Evolutionary conservation across 1,140 invertebrate genomes (phyloP).

Genomic region (Caligus rogercresseyi): DNA sequence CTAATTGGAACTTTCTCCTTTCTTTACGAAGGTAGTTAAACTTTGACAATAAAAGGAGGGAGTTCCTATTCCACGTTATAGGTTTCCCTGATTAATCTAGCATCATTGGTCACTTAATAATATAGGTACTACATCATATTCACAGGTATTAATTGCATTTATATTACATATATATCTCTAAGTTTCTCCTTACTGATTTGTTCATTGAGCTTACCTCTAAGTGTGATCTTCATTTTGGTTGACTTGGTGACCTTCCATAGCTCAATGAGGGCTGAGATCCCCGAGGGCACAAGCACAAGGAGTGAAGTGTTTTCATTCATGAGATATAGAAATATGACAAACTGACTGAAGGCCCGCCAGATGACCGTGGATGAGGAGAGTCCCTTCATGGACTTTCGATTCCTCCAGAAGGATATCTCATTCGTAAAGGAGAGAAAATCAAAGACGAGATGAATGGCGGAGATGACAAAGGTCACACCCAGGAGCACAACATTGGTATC

Average conservation of each 20-base stretch:
- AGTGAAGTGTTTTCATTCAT: conserved; percentile 80
- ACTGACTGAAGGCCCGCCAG: conserved; percentile 82
- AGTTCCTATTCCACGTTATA: too few relatives aligned
- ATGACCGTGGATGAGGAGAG: conserved; percentile 68
- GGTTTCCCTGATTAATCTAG: too few relatives aligned
- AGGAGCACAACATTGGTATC: conserved; percentile 87
- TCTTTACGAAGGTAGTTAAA: too few relatives aligned
- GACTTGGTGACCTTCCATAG: conserved; percentile 89
- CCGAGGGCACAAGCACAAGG: conserved; percentile 67
- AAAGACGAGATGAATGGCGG: conserved; percentile 74
- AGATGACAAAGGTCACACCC: conserved; percentile 75
- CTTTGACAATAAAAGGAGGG: too few relatives aligned
- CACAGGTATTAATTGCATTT: too few relatives aligned
- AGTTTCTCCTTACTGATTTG: too few relatives aligned
- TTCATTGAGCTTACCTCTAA: not conserved
- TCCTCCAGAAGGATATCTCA: conserved; percentile 84
- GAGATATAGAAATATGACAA: conserved; percentile 82
- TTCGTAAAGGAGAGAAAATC: conserved; percentile 96
- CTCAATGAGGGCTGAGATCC: conserved; percentile 69
- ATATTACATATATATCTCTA: too few relatives aligned
- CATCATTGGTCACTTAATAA: too few relatives aligned
- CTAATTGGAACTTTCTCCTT: too few relatives aligned
- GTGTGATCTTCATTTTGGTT: conserved; percentile 46
- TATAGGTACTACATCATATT: too few relatives aligned
- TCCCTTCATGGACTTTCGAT: conserved; percentile 62